These are phyloP conservation scores for Pedetes capensis DNA, from an alignment of 2,113 vertebrate species.

Conservation along the genomic window DNA sequence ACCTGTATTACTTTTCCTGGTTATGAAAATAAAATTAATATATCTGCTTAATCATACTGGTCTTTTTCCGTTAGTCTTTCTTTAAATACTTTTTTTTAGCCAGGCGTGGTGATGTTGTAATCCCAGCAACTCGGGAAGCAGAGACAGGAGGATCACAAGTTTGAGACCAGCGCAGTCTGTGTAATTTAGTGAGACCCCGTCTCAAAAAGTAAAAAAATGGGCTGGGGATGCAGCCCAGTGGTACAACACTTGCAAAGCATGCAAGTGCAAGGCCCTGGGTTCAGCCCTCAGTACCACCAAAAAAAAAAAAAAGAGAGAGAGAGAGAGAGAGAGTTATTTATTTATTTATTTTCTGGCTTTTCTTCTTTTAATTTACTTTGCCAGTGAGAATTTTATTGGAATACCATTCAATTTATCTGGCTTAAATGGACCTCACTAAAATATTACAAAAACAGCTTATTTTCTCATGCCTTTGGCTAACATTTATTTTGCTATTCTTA, in stretches of 20 bases:
- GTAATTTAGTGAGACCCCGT: no score
- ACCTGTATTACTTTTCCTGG: background rate
- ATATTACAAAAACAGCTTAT: background rate
- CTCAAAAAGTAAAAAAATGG: no score
- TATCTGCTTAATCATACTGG: background rate
- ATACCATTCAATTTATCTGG: background rate
- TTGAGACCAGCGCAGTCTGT: no score
- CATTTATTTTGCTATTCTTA: background rate
- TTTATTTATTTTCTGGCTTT: background rate
- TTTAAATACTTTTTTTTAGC: background rate
- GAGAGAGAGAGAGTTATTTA: no score
- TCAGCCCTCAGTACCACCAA: no score
- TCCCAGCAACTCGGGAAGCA: no score
- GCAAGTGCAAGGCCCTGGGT: no score
- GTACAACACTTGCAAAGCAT: no score
- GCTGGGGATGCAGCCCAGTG: no score
- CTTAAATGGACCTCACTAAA: background rate
- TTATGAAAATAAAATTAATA: constrained; percentile 9
- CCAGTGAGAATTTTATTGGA: background rate
- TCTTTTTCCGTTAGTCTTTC: background rate
- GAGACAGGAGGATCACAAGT: no score
- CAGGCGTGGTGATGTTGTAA: no score
- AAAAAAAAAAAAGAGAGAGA: no score
- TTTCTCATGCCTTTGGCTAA: background rate
- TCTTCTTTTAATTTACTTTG: background rate